These are phyloP conservation scores for Amphiprion percula DNA, from an alignment of 2,113 vertebrate species.

Conservation along the genomic window DNA sequence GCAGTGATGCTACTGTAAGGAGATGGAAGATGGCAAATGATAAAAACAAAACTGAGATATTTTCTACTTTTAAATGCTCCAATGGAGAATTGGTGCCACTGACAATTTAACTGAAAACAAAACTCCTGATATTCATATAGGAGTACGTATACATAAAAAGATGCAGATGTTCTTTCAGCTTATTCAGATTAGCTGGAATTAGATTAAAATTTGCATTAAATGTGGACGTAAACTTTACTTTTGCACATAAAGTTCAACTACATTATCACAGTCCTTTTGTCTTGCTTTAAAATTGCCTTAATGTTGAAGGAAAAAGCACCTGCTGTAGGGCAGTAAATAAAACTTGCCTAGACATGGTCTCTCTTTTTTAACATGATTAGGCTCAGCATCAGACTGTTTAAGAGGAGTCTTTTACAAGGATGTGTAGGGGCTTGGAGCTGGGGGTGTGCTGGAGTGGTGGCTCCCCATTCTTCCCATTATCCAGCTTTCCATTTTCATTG, in stretches of 20 bases:
- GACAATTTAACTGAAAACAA: no score
- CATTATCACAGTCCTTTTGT: no score
- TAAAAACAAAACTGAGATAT: no score
- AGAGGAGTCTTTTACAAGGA: constrained; percentile 68
- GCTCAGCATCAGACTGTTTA: constrained; percentile 80
- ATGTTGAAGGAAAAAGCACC: constrained; percentile 30
- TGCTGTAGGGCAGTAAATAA: constrained; percentile 45
- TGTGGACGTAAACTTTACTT: background rate
- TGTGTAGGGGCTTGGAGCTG: constrained; percentile 56
- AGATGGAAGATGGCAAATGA: no score
- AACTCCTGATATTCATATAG: no score
- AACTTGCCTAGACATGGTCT: constrained; percentile 56
- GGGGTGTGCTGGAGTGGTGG: constrained; percentile 68
- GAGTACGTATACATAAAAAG: no score
- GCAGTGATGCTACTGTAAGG: no score
- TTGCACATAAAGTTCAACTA: background rate
- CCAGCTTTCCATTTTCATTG: constrained; percentile 86
- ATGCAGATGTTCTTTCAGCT: accelerated
- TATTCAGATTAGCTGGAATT: background rate
- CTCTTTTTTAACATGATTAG: constrained; percentile 65
- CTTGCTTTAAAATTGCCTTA: constrained; percentile 18
- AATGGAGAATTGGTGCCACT: no score
- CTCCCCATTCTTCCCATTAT: constrained; percentile 83
- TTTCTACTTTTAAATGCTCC: no score
- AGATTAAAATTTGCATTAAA: no score